A percentile compares a stretch with the other conserved stretches of the same genome.
These are phyloP conservation scores for Barnardius zonarius DNA, from an alignment of 2,113 vertebrate species.

Conservation along the genomic window DNA sequence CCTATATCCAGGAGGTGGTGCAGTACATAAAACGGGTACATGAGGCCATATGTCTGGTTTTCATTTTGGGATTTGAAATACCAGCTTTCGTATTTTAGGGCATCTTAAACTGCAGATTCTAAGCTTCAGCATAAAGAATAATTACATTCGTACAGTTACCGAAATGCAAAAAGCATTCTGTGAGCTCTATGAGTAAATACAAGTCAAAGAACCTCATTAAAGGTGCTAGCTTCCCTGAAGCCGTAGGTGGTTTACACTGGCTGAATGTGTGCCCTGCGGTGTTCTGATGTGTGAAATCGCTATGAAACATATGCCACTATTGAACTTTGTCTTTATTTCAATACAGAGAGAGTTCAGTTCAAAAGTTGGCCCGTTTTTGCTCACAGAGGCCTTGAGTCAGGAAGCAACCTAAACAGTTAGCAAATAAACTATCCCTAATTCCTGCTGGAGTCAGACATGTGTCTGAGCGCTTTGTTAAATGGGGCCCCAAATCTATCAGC, in stretches of 20 bases:
- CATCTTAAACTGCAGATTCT: background rate
- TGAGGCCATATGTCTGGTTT: background rate
- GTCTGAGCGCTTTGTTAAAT: background rate
- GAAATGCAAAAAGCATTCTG: background rate
- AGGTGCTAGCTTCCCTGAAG: background rate
- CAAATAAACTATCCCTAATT: background rate
- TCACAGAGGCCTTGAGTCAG: background rate
- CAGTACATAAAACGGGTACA: conserved; percentile 95
- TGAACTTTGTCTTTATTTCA: background rate
- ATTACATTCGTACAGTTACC: background rate
- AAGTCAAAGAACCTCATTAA: background rate
- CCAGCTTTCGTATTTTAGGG: background rate
- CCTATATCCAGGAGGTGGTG: conserved; percentile 95
- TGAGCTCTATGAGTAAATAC: background rate
- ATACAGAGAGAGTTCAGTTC: background rate
- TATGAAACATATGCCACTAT: background rate
- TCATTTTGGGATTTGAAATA: background rate
- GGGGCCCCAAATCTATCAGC: background rate
- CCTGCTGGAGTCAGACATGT: background rate
- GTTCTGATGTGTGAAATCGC: background rate
- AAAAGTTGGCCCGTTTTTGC: background rate
- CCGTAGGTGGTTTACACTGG: background rate
- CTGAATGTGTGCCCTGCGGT: background rate
- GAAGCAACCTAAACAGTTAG: background rate
- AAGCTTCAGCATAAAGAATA: background rate